Percentiles rank a stretch among this genome's conserved stretches.
Conservation (phyloP, 2,888 invertebrate species). For the Metallyticus violacea region DNA sequence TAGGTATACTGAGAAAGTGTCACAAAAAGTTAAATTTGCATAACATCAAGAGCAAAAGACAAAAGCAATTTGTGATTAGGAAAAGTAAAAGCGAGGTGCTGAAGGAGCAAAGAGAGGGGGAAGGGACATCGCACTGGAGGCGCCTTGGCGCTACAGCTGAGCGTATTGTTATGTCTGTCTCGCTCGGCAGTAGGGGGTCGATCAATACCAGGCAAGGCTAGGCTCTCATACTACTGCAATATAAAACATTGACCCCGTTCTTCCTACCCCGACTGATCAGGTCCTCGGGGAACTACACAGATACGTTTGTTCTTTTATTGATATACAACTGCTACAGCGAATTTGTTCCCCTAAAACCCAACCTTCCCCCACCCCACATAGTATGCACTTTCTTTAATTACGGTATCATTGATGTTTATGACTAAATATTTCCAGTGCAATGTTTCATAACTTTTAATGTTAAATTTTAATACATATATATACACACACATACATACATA, state of each 20-base stretch:
- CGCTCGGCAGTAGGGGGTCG: not conserved
- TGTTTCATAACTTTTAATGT: no score
- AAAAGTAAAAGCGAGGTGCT: not conserved
- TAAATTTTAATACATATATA: no score
- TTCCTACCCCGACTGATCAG: not conserved
- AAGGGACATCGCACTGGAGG: not conserved
- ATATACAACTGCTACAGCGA: no score
- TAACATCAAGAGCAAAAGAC: not conserved
- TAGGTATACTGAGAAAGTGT: no score
- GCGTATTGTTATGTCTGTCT: not conserved
- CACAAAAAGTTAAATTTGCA: not conserved
- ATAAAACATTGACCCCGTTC: not conserved
- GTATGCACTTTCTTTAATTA: no score
- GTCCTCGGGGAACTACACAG: not conserved
- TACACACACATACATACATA: no score
- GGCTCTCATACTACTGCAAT: not conserved
- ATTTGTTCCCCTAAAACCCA: no score
- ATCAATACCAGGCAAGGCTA: not conserved
- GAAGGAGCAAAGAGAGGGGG: not conserved
- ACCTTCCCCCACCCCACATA: no score
- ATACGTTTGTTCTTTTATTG: no score
- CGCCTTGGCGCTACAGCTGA: conserved; percentile 1
- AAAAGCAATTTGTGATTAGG: not conserved
- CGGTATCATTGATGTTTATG: no score
- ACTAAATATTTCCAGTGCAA: no score